Percentiles rank a stretch among this genome's conserved stretches.
phyloP scores from a whole-genome alignment of 37 sponge, comb jelly and placozoan species.

The Amphimedon queenslandica region DNA sequence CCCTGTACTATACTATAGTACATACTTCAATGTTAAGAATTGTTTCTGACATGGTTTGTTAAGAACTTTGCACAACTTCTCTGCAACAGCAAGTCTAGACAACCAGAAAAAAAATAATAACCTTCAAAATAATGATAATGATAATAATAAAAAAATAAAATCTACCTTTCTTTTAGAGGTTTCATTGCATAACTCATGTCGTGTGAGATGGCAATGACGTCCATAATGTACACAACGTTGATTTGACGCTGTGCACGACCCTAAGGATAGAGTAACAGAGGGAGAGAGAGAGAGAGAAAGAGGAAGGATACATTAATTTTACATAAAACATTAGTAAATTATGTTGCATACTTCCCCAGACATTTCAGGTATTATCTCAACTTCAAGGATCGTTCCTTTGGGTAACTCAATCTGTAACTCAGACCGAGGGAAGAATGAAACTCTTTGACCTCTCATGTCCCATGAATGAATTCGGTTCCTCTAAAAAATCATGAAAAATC shows the following conservation, averaged over 20 bases:
- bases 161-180: conserved; percentile 67
- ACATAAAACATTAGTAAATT: background rate
- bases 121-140: too few relatives aligned
- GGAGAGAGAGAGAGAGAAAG: background rate
- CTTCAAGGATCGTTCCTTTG: conserved; percentile 50
- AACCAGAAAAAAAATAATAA: too few relatives aligned
- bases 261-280: too few relatives aligned
- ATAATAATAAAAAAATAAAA: too few relatives aligned
- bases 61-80: conserved; percentile 38
- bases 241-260: conserved; percentile 37
- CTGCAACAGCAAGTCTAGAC: conserved; percentile 16
- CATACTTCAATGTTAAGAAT: conserved; percentile 25
- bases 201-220: conserved; percentile 53
- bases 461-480: conserved; percentile 35
- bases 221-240: conserved; percentile 37
- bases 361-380: conserved; percentile 41
- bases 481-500: conserved; percentile 12
- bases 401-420: conserved; percentile 52
- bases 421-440: background rate
- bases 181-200: conserved; percentile 17
- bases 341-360: conserved; percentile 23
- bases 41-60: conserved; percentile 44
- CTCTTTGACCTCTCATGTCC: conserved; percentile 25
- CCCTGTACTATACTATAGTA: background rate
- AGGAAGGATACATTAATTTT: background rate